Percentiles rank a stretch among this genome's conserved stretches.
Conservation (phyloP, 2,113 vertebrate genomes). For the Lanius collurio region DNA sequence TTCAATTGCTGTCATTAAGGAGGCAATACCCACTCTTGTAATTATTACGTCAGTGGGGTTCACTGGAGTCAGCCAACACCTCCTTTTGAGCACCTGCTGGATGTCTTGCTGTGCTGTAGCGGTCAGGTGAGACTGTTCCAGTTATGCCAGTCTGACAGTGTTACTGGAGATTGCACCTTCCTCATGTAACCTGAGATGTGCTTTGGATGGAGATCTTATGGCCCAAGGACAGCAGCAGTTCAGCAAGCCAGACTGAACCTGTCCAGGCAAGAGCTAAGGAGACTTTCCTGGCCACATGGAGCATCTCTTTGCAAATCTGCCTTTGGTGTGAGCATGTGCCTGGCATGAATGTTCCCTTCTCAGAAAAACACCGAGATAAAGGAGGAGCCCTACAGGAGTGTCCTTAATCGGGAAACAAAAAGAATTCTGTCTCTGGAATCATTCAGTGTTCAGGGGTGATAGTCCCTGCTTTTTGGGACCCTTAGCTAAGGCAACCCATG, state of each 20-base stretch:
- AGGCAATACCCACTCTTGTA: constrained; percentile 4
- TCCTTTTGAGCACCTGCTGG: constrained; percentile 2
- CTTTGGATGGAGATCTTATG: neutral
- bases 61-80: neutral
- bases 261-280: neutral
- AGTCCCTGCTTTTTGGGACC: neutral
- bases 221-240: neutral
- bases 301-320: neutral
- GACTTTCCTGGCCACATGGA: neutral
- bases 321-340: neutral
- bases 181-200: neutral
- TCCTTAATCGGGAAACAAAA: neutral
- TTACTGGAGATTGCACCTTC: neutral
- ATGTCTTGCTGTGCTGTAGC: neutral
- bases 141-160: neutral
- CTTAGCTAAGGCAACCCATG: neutral
- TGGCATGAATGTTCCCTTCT: neutral
- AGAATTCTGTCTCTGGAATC: neutral
- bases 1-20: constrained; percentile 59
- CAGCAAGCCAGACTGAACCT: neutral
- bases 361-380: neutral
- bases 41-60: neutral
- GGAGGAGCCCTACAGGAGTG: neutral
- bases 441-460: neutral
- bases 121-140: neutral